phyloP scores from a whole-genome alignment of 1,140 invertebrate genomes.

The Sarcophaga peregrina region DNA sequence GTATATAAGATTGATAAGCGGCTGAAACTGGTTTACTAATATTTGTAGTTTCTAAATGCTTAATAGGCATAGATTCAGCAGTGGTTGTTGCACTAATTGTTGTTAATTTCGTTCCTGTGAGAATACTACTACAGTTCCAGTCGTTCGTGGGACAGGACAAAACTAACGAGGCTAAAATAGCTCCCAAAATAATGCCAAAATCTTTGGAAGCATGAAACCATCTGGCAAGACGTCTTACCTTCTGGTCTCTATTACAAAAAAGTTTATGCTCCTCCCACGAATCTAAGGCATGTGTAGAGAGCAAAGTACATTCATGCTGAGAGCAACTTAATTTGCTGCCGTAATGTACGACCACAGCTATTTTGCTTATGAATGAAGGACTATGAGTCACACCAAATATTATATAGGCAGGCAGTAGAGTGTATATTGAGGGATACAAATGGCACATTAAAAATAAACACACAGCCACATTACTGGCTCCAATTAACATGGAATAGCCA shows the following conservation, averaged over 20 bases:
- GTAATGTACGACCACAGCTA: slow-evolving; percentile 71
- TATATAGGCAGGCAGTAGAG: slow-evolving; percentile 71
- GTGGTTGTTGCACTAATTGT: not conserved
- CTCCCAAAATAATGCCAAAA: slow-evolving; percentile 69
- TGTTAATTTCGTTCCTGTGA: not conserved
- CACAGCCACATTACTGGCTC: slow-evolving; percentile 68
- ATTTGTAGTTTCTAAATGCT: not conserved
- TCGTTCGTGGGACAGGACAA: slow-evolving; percentile 66
- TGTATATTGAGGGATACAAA: slow-evolving; percentile 72
- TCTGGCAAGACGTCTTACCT: slow-evolving; percentile 61
- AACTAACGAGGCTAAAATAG: slow-evolving; percentile 67
- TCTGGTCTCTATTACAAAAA: slow-evolving; percentile 65
- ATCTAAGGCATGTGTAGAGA: slow-evolving; percentile 68
- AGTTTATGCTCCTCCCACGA: slow-evolving; percentile 64
- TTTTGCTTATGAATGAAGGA: slow-evolving; percentile 69
- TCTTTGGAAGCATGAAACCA: slow-evolving; percentile 69
- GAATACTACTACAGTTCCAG: slow-evolving; percentile 54
- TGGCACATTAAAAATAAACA: slow-evolving; percentile 71
- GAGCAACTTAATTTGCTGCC: slow-evolving; percentile 72
- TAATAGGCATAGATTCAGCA: not conserved
- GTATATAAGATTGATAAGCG: slow-evolving; percentile 26
- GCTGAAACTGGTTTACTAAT: not conserved
- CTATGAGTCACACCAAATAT: slow-evolving; percentile 71
- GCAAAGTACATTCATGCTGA: slow-evolving; percentile 55
- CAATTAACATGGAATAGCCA: slow-evolving; percentile 69